Base-by-base conservation (phyloP, 2,888 invertebrate genomes). In the Poecilobothrus nobilitatus region DNA sequence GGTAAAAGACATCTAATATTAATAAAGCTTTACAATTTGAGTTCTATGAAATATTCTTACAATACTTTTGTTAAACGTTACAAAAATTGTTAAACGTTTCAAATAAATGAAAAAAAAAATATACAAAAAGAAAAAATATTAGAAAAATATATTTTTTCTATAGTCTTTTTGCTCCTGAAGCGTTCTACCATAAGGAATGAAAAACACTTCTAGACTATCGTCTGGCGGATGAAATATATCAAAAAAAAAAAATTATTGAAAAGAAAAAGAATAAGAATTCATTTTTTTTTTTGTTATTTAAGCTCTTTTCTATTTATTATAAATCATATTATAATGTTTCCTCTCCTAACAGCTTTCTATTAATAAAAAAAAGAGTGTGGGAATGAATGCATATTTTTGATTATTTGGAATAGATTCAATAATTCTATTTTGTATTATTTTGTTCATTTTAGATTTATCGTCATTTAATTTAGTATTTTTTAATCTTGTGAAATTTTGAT, bases 171-270 rank as follows among this genome's bases (percentile, higher is more conserved):
- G 6, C 15, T 53, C 18, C 53, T 53, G 15, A 53, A 53, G 53
- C 18, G 53, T 53, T 53, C 53, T 53, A 18, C 53, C 53, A 53
- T 9, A 53, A 53, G 53, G 18, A 53, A 53, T 53, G 53, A 53
- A 53, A 53, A 53, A 53, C 53, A 53, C 53, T 53, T 53, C 53
- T 53, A 53, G 53, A 53, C 53, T 53, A 53, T 53, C 15, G 53
- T 53, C 53, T 53, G 53, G 53, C 53, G 53, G 53, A 53, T 53
- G 18, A 53, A 53, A 53, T 53, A 18, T 53, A 53, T 53, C 53
- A 53, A 53, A 53, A 53, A 53, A 37, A 27, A 27, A 27, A 27
- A 4, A 27, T 4, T 27, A 10, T 37, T 37, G 37, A 5, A 37
- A 37, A 37, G 12, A 37, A 10, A 37, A 37, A 2, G 37, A 37